Conservation (phyloP, 2,888 invertebrate species). For the Sisyra nigra region DNA sequence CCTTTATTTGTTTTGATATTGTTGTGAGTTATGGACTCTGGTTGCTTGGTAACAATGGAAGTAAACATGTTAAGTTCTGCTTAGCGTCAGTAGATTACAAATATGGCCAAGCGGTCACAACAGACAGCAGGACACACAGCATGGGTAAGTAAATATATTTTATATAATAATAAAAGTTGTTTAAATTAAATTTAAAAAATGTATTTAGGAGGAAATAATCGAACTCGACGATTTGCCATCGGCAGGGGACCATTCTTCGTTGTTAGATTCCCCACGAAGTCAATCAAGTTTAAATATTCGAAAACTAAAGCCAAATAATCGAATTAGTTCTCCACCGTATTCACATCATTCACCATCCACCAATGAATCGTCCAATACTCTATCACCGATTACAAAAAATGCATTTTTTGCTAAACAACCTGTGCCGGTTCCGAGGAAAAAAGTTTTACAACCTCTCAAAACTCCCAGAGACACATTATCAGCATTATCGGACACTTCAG, state of each 20-base stretch:
- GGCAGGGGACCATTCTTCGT: neutral
- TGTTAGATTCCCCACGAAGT: neutral
- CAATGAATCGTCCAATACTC: neutral
- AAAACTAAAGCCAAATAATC: conserved; percentile 2
- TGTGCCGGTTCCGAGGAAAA: no score
- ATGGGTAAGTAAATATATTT: no score
- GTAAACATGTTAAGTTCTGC: no score
- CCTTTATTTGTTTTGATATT: no score
- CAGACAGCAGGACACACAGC: no score
- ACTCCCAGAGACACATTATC: neutral
- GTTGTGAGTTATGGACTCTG: no score
- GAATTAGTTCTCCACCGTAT: neutral
- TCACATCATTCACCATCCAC: neutral
- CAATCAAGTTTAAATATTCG: neutral
- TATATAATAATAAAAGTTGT: no score
- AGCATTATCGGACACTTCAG: neutral
- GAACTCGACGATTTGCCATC: conserved; percentile 1
- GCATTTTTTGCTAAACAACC: conserved; percentile 2
- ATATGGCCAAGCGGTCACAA: no score
- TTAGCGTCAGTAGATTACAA: no score
- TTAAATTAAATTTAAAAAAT: no score
- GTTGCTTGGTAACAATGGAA: no score
- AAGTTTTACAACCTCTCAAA: no score
- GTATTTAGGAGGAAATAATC: neutral
- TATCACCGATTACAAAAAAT: conserved; percentile 4